Evolutionary conservation across 1,140 invertebrate genomes (phyloP).

Genomic region (Gonatopus flavifemur): DNA sequence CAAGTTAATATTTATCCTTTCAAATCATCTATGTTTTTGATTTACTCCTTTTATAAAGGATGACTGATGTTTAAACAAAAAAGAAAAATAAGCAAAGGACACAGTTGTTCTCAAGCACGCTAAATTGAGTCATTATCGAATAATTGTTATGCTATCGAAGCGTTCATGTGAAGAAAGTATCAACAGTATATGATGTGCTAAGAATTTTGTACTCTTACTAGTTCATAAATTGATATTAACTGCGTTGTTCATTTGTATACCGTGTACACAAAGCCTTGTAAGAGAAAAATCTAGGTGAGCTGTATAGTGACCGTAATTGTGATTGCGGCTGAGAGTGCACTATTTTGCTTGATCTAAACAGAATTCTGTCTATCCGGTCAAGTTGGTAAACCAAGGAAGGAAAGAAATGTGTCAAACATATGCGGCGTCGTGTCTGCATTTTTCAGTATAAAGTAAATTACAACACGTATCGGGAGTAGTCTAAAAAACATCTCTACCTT

Average conservation of each 20-base stretch:
- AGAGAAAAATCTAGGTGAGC: slow-evolving; percentile 35
- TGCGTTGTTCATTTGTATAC: slow-evolving; percentile 41
- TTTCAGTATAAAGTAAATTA: slow-evolving; percentile 37
- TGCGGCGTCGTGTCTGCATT: slow-evolving; percentile 26
- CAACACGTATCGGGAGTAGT: slow-evolving; percentile 36
- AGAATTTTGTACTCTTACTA: slow-evolving; percentile 45
- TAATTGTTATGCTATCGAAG: slow-evolving; percentile 36
- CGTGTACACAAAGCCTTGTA: slow-evolving; percentile 33
- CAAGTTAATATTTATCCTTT: slow-evolving; percentile 58
- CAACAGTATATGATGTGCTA: slow-evolving; percentile 40
- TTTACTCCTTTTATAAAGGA: slow-evolving; percentile 52
- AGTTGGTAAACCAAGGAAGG: background rate
- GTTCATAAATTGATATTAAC: slow-evolving; percentile 37
- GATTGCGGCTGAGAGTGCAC: slow-evolving; percentile 38
- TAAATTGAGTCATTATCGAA: slow-evolving; percentile 44
- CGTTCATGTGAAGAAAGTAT: slow-evolving; percentile 41
- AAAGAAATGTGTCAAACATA: slow-evolving; percentile 38
- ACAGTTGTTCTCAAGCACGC: slow-evolving; percentile 36
- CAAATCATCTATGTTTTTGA: slow-evolving; percentile 51
- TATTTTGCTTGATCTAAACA: slow-evolving; percentile 29
- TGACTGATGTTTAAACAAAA: slow-evolving; percentile 49
- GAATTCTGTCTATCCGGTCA: slow-evolving; percentile 24
- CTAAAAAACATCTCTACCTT: slow-evolving; percentile 36
- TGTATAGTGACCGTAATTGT: slow-evolving; percentile 39
- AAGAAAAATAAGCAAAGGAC: too few species aligned